These are phyloP conservation scores for Apodemus speciosus DNA, from an alignment of 2,113 vertebrate species.

Conservation along the genomic window DNA sequence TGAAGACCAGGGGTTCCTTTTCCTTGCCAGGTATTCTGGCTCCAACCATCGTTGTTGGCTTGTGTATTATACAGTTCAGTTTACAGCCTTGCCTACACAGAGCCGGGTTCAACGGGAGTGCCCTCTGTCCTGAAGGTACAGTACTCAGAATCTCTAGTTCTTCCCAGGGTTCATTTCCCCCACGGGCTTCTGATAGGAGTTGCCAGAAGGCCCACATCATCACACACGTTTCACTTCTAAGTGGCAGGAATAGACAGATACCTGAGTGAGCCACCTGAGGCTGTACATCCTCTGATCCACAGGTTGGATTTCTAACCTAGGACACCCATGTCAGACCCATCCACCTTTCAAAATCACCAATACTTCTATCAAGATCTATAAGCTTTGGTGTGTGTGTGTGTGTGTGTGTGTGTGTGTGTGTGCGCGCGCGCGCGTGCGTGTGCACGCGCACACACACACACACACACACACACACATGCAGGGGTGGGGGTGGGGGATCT, in stretches of 20 bases:
- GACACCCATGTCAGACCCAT: neutral
- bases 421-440: no score
- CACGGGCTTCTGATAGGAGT: neutral
- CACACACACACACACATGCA: no score
- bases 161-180: neutral
- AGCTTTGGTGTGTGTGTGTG: no score
- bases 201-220: neutral
- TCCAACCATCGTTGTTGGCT: fast-evolving
- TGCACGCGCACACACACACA: no score
- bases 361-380: neutral
- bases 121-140: neutral
- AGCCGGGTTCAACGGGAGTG: neutral
- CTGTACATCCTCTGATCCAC: neutral
- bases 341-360: neutral
- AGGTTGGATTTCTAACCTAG: no score
- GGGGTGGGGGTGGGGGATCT: no score
- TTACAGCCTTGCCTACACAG: no score
- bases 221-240: neutral
- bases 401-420: no score
- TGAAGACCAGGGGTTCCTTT: neutral
- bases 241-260: neutral
- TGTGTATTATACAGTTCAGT: neutral
- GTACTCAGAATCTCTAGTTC: neutral
- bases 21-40: neutral
- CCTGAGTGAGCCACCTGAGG: neutral